Conservation (phyloP, 1,140 invertebrate species). For the Uloborus diversus region DNA sequence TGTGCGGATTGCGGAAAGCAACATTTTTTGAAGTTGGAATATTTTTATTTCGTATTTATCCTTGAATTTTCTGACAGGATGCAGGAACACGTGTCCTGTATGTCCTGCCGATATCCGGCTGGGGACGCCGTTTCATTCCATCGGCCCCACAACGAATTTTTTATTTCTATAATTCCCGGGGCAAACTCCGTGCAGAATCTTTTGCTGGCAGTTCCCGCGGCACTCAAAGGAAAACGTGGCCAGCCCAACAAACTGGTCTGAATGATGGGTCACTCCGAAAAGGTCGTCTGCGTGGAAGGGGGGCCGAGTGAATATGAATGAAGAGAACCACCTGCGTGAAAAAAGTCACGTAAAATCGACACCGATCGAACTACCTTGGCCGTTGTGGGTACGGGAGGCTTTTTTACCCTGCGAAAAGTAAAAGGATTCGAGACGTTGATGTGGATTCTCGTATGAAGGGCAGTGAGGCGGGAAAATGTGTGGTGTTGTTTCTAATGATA, state of each 20-base stretch:
- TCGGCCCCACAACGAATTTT: no score
- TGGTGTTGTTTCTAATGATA: constrained; percentile 9
- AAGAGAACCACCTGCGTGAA: constrained; percentile 28
- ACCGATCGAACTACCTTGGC: constrained; percentile 1
- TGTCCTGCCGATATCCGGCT: no score
- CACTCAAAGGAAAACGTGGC: neutral
- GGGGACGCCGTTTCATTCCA: no score
- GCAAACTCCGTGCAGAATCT: no score
- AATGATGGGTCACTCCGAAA: constrained; percentile 7
- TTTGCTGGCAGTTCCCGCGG: neutral
- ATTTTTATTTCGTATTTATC: no score
- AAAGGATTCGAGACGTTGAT: neutral
- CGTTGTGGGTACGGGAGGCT: neutral
- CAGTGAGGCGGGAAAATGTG: neutral
- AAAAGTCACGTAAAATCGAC: constrained; percentile 15
- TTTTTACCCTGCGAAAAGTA: constrained; percentile 23
- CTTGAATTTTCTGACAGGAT: no score
- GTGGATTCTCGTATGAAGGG: neutral
- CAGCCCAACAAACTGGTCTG: constrained; percentile 7
- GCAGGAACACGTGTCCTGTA: no score
- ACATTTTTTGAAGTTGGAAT: no score
- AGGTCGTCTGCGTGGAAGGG: constrained; percentile 6
- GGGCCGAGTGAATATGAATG: neutral
- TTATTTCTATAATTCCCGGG: no score
- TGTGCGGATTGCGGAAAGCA: no score